Evolutionary conservation across 2,797 vertebrate genomes (phyloP).

Genomic region (Molothrus aeneus): DNA sequence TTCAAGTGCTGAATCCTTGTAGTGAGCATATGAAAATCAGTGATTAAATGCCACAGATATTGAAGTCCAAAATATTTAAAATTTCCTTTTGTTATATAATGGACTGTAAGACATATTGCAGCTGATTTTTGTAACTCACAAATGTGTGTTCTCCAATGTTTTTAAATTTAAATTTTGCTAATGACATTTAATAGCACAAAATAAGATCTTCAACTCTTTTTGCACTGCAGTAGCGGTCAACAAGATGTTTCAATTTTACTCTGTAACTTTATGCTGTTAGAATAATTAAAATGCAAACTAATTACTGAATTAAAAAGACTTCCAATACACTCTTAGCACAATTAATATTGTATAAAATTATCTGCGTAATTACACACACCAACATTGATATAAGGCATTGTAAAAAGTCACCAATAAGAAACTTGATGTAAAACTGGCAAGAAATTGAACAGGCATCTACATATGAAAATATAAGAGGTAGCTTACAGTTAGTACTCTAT

Average conservation of each 20-base stretch:
- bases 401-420: constrained; percentile 71
- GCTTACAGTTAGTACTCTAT: constrained; percentile 8
- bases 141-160: not conserved
- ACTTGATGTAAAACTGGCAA: constrained; percentile 58
- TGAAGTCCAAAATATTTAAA: not conserved
- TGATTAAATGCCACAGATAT: not conserved
- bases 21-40: constrained; percentile 14
- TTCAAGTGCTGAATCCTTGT: not conserved
- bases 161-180: constrained; percentile 27
- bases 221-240: constrained; percentile 48
- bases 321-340: constrained; percentile 71
- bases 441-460: constrained; percentile 30
- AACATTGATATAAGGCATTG: constrained; percentile 73
- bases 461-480: constrained; percentile 50
- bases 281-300: constrained; percentile 79
- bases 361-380: constrained; percentile 71
- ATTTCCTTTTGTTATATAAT: not conserved
- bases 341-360: constrained; percentile 81
- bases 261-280: constrained; percentile 70
- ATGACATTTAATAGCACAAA: constrained; percentile 40
- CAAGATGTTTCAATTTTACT: constrained; percentile 72
- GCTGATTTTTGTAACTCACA: not conserved
- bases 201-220: constrained; percentile 53
- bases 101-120: not conserved
- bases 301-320: constrained; percentile 76